Conservation (phyloP, 1,140 invertebrate species). For the Rhizoglyphus robini region DNA sequence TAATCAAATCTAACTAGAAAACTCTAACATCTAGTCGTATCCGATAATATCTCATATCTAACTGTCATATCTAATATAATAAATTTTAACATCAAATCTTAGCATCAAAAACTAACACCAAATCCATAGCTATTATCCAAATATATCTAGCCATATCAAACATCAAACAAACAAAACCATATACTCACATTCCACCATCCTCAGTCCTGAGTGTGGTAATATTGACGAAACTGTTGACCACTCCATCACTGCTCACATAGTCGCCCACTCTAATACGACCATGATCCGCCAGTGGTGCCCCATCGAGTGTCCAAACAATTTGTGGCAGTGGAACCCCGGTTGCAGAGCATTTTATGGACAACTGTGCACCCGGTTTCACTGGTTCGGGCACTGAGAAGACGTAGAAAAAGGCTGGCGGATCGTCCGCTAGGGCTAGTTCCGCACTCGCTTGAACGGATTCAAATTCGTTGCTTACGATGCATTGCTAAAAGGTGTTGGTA, state of each 20-base stretch:
- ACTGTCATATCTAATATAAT: no score
- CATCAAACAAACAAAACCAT: no score
- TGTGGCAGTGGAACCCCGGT: constrained; percentile 61
- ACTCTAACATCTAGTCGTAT: no score
- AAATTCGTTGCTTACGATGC: constrained; percentile 33
- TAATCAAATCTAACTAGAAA: no score
- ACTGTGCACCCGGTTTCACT: constrained; percentile 65
- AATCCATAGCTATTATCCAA: no score
- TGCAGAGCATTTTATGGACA: constrained; percentile 69
- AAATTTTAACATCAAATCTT: no score
- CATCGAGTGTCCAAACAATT: constrained; percentile 85
- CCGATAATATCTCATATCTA: no score
- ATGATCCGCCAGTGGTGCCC: constrained; percentile 30
- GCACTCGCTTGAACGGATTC: constrained; percentile 32
- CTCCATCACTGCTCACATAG: constrained; percentile 75
- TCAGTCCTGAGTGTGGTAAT: constrained; percentile 56
- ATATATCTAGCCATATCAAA: neutral
- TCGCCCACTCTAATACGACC: constrained; percentile 49
- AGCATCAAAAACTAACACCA: no score
- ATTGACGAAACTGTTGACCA: constrained; percentile 87
- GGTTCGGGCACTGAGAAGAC: constrained; percentile 59
- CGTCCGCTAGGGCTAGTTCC: constrained; percentile 47
- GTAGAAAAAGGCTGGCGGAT: constrained; percentile 61
- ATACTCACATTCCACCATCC: constrained; percentile 70
- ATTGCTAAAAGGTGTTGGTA: constrained; percentile 82